Evolutionary conservation across 2,888 invertebrate species (phyloP), one percentile per base, ranked within the genome.

Genomic region (Harpalus rufipes): DNA sequence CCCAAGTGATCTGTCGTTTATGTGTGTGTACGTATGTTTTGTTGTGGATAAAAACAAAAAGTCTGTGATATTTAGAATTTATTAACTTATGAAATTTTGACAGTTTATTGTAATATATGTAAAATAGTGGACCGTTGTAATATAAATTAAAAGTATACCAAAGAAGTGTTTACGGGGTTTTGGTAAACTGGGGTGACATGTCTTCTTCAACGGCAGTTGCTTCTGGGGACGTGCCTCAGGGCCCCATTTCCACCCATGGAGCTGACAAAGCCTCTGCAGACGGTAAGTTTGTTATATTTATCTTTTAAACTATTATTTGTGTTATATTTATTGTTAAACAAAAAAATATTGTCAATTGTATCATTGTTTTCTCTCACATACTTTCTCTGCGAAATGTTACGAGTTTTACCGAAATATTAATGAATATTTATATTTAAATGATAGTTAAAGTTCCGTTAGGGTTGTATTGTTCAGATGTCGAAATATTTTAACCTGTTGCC

Each of bases 21-120:
- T 85, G 84, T 87, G 86, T 88, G 88, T 87, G 87, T 92, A 87
- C 87, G 88, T 88, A 87, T 92, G 92, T 92, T 92, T 92, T 92
- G 92, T 92, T 92, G 92, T 91, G 90, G 89, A 92, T 92, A 92
- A 92, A 92, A 92, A 92, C 92, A 92, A 93, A 92, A 92, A 92
- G 92, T 93, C 93, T 93, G 93, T 93, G 93, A 93, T 93, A 93
- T 92, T 92, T 92, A 92, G 92, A 92, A 86, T 86, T 87, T 87
- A 86, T 83, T 80, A 86, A 86, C 86, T 84, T 84, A 84, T 86
- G 80, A 84, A 84, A 80, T 80, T 85, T 80, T 85, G 85, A 85
- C 80, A 80, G 80, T 85, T 84, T 79, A 63, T 79, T 85, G 85
- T 85, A 85, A 80, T 85, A 85, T 80, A 85, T 85, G 80, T 72